Evolutionary conservation across 1,140 invertebrate genomes (phyloP).

Genomic region (Amyelois transitella): DNA sequence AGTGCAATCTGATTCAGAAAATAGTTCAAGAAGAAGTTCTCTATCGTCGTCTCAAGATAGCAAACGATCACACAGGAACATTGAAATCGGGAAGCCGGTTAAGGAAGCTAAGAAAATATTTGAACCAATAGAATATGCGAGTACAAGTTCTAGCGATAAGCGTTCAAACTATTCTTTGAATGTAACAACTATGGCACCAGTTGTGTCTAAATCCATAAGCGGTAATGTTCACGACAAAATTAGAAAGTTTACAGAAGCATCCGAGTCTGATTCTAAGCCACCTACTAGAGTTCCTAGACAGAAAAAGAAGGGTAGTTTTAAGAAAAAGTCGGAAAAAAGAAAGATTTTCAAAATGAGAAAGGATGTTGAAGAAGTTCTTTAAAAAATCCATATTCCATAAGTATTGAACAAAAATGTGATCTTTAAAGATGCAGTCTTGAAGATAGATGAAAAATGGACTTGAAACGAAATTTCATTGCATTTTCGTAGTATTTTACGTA

Average conservation of each 20-base stretch:
- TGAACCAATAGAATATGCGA: conserved; percentile 34
- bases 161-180: conserved; percentile 22
- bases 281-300: conserved; percentile 32
- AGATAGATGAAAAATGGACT: neutral
- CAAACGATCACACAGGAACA: conserved; percentile 16
- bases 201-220: conserved; percentile 33
- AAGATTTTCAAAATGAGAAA: conserved; percentile 55
- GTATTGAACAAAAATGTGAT: too few relatives aligned
- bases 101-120: conserved; percentile 50
- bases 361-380: conserved; percentile 55
- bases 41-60: conserved; percentile 42
- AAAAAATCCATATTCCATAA: too few relatives aligned
- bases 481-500: too few relatives aligned
- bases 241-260: conserved; percentile 55
- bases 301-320: conserved; percentile 44
- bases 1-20: conserved; percentile 48
- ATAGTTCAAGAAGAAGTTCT: conserved; percentile 39
- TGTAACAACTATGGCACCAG: conserved; percentile 25
- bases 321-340: conserved; percentile 39
- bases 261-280: conserved; percentile 27
- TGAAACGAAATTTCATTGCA: too few relatives aligned
- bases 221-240: conserved; percentile 67
- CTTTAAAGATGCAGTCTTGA: too few relatives aligned
- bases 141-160: conserved; percentile 25
- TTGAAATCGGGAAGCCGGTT: conserved; percentile 23